A percentile compares a stretch with the other conserved stretches of the same genome.
Conservation (phyloP, 1,140 invertebrate species). For the Vollenhovia emeryi region DNA sequence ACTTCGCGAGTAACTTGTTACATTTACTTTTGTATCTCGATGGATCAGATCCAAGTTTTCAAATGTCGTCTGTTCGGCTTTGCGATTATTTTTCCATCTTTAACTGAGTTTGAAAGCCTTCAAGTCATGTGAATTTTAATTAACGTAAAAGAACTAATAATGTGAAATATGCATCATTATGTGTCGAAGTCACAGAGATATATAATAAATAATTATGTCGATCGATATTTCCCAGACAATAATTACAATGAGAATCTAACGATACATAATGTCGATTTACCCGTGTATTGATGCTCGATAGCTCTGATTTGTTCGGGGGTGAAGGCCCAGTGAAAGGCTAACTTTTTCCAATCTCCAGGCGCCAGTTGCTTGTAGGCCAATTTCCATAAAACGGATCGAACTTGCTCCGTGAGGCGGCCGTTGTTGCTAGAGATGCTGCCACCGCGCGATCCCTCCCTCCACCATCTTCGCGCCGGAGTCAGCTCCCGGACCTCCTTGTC, state of each 20-base stretch:
- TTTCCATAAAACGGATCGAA: slow-evolving; percentile 88
- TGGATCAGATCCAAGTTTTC: background rate
- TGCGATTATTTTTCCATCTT: background rate
- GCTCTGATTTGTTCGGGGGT: slow-evolving; percentile 90
- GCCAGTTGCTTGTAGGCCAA: slow-evolving; percentile 89
- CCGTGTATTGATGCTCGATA: slow-evolving; percentile 92
- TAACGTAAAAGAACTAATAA: background rate
- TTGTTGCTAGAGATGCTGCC: slow-evolving; percentile 76
- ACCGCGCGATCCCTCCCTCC: slow-evolving; percentile 74
- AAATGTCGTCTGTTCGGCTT: background rate
- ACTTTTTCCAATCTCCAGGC: slow-evolving; percentile 89
- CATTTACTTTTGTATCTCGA: slow-evolving; percentile 19
- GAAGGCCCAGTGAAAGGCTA: slow-evolving; percentile 90
- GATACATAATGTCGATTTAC: slow-evolving; percentile 79
- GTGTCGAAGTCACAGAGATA: background rate
- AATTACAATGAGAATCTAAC: background rate
- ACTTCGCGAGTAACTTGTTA: background rate
- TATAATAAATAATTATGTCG: background rate
- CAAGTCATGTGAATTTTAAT: background rate
- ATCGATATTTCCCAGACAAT: background rate
- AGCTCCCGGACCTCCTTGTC: slow-evolving; percentile 78
- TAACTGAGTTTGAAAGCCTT: background rate
- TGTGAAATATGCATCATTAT: too few species aligned
- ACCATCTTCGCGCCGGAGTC: slow-evolving; percentile 75
- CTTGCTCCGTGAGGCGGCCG: slow-evolving; percentile 76